phyloP scores from a whole-genome alignment of 2,113 vertebrate species.

The Fregata magnificens region DNA sequence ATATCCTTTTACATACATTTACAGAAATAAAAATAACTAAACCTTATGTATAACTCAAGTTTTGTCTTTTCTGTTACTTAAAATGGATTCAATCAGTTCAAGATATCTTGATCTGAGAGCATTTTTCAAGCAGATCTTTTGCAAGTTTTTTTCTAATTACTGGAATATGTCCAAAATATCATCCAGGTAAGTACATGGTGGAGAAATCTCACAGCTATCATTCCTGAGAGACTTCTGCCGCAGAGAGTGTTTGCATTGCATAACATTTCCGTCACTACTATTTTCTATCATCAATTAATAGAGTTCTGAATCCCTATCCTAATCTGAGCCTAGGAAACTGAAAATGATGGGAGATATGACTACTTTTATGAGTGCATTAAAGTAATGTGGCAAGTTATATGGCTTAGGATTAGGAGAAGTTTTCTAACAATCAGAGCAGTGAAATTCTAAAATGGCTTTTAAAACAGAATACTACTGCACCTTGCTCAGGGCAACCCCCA shows the following conservation, averaged over 20 bases:
- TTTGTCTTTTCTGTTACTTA: background rate
- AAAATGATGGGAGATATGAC: background rate
- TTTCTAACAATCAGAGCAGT: background rate
- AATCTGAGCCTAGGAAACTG: background rate
- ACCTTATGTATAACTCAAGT: background rate
- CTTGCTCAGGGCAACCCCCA: too few species aligned
- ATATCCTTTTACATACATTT: background rate
- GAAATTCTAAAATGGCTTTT: background rate
- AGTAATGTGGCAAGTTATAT: background rate
- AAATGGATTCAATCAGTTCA: background rate
- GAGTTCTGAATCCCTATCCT: background rate
- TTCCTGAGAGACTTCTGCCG: background rate
- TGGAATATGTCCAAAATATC: background rate
- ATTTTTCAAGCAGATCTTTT: background rate
- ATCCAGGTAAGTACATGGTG: background rate
- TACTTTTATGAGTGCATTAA: background rate
- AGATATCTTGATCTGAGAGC: background rate
- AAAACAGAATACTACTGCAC: too few species aligned
- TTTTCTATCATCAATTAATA: background rate
- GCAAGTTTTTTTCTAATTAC: background rate
- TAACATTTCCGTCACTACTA: background rate
- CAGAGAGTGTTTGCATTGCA: background rate
- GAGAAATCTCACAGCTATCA: background rate
- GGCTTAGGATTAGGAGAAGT: background rate
- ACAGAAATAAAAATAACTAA: background rate